Base-by-base conservation (phyloP, 1,140 invertebrate species). In the Probaryconus sp. region DNA sequence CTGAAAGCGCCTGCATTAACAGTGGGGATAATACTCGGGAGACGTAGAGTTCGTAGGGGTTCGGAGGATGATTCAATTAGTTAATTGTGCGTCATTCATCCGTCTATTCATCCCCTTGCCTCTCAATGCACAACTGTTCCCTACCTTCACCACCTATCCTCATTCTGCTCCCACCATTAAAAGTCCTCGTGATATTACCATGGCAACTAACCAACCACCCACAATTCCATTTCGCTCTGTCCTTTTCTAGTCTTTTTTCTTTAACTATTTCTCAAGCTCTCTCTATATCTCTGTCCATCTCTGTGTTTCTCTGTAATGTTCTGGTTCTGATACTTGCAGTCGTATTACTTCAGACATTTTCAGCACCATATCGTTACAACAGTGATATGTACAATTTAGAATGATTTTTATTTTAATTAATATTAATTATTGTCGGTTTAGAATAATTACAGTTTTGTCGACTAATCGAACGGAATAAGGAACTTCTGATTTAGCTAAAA, bases 21-120 rank as follows among this genome's bases (percentile, higher is more conserved):
- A 80, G 81, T 81, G 82, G 78, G 84, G 83, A 86, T 84, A 82
- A 85, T 85, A 85, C 81, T 81, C 82, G 81, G 71, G 80, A 85
- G 83, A 83, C 78, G 73, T 53, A 79, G 77, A 80, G 79, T 77
- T 78, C 78, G 77, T 77, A 79, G 80, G 81, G 84, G 81, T 83
- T 84, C 79, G 83, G 82, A 60, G 83, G 84, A 87, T 86, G 85
- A 87, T 87, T 87, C 85, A 87, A 87, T 87, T 86, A 87, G 85
- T 86, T 87, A 87, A 87, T 87, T 87, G 85, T 87, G 85, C 83
- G 85, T 86, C 85, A 87, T 87, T 85, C 85, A 87, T 86, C 85
- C 85, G 85, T 86, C 84, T 85, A 86, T 87, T 85, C 83, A 85
- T 86, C 82, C 85, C 83, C 82, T 81, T 80, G 79, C 77, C 77